phyloP scores from a whole-genome alignment of 2,888 invertebrate species.

The Campoletis raptor region DNA sequence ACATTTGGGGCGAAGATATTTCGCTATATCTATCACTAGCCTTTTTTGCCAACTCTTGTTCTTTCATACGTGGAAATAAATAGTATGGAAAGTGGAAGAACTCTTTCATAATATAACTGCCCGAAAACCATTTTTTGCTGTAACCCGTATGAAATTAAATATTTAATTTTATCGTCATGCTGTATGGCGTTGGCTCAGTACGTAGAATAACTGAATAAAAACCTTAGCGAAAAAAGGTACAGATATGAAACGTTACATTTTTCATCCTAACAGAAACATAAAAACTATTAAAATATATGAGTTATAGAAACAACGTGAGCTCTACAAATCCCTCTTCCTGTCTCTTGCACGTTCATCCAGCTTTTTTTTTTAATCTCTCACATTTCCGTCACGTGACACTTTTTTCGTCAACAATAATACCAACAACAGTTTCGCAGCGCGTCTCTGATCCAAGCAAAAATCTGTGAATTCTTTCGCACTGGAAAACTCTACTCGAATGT shows the following conservation, averaged over 20 bases:
- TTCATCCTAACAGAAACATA: not conserved
- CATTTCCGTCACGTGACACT: conserved; percentile 16
- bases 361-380: conserved; percentile 15
- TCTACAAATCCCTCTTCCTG: not conserved
- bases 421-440: conserved; percentile 27
- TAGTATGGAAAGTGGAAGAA: conserved; percentile 44
- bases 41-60: conserved; percentile 24
- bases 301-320: not conserved
- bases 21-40: conserved; percentile 9
- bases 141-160: conserved; percentile 61
- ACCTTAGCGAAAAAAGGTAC: not conserved
- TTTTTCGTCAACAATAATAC: conserved; percentile 41
- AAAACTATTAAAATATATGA: not conserved
- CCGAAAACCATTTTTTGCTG: conserved; percentile 38
- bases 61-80: conserved; percentile 47
- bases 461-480: conserved; percentile 44
- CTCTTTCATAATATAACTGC: not conserved
- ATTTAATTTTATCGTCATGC: conserved; percentile 47
- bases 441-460: conserved; percentile 30
- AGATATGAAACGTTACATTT: conserved; percentile 67
- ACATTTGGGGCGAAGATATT: conserved; percentile 18
- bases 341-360: not conserved
- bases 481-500: conserved; percentile 15
- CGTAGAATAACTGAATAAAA: conserved; percentile 6
- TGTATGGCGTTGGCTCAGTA: conserved; percentile 6